Conservation (phyloP, 2,797 vertebrate species). For the Acestrorhynchus altus region DNA sequence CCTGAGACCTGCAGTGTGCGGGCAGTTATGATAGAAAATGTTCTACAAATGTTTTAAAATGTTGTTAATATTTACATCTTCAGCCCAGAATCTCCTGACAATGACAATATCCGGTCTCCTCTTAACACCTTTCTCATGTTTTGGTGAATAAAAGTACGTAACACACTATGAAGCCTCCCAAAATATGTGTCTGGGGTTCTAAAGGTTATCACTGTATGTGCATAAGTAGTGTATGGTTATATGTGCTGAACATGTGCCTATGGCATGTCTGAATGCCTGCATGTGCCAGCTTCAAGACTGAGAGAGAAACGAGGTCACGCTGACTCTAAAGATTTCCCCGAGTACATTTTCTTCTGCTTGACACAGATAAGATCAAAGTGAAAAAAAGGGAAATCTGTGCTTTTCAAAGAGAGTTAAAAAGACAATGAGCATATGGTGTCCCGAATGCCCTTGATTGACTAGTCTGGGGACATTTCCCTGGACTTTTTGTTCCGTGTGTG, state of each 20-base stretch:
- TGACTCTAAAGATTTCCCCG: not conserved
- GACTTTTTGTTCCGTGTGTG: not conserved
- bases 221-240: too few species aligned
- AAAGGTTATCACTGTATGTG: too few species aligned
- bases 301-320: conserved; percentile 5
- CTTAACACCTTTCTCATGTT: too few species aligned
- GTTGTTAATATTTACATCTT: too few species aligned
- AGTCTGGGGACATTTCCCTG: not conserved
- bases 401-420: not conserved
- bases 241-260: not conserved
- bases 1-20: too few species aligned
- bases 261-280: not conserved
- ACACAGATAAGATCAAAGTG: conserved; percentile 3
- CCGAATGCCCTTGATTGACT: not conserved
- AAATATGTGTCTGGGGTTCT: too few species aligned
- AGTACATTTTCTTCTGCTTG: not conserved
- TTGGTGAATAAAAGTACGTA: too few species aligned
- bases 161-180: too few species aligned
- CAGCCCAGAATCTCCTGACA: too few species aligned
- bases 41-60: too few species aligned
- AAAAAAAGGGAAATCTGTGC: not conserved
- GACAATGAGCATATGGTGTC: not conserved
- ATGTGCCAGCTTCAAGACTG: not conserved
- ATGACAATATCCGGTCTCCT: too few species aligned
- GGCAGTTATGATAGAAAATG: too few species aligned